These are phyloP conservation scores for Penaeus chinensis DNA, from an alignment of 1,140 invertebrate genomes.

Conservation along the genomic window DNA sequence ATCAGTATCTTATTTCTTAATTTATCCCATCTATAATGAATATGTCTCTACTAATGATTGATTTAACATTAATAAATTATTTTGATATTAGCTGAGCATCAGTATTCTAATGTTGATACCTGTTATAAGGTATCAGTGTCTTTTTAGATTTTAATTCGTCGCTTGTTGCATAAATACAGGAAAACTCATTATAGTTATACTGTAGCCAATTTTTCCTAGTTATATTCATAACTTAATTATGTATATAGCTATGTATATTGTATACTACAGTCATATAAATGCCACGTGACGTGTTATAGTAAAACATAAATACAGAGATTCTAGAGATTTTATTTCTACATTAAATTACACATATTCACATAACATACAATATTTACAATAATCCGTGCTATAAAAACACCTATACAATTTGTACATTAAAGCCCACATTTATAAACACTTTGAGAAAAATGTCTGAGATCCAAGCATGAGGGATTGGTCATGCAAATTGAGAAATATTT, in stretches of 20 bases:
- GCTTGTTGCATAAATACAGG: too few species aligned
- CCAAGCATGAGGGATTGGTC: neutral
- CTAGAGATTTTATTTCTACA: constrained; percentile 50
- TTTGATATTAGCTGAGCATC: too few species aligned
- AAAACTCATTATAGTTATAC: too few species aligned
- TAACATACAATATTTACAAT: constrained; percentile 56
- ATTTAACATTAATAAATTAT: too few species aligned
- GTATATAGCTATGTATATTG: neutral
- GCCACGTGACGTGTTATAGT: neutral
- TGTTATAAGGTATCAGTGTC: too few species aligned
- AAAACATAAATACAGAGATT: constrained; percentile 17
- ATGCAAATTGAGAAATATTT: too few species aligned
- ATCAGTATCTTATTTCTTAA: too few species aligned
- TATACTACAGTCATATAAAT: neutral
- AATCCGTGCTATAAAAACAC: constrained; percentile 49
- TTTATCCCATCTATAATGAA: too few species aligned
- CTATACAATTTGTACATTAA: constrained; percentile 56
- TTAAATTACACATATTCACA: constrained; percentile 58
- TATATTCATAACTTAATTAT: neutral
- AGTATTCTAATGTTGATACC: too few species aligned
- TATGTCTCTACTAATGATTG: too few species aligned
- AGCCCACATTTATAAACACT: constrained; percentile 8
- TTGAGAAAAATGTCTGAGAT: constrained; percentile 25
- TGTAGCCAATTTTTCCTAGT: too few species aligned
- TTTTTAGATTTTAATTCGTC: too few species aligned